These are phyloP conservation scores for Colostygia pectinataria DNA, from an alignment of 2,888 invertebrate genomes.

Conservation along the genomic window DNA sequence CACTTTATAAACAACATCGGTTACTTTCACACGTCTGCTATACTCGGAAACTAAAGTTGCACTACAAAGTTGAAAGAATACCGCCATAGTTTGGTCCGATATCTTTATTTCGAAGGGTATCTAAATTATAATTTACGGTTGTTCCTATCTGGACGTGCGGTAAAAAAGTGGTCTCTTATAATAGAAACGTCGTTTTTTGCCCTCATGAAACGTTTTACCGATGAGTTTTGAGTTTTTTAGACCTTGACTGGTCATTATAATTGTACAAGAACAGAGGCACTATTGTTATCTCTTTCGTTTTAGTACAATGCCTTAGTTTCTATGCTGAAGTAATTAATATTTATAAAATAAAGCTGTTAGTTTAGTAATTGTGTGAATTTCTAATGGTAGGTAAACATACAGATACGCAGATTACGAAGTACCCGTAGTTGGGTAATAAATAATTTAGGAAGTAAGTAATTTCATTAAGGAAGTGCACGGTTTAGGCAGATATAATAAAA, in stretches of 20 bases:
- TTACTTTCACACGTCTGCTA: conserved; percentile 53
- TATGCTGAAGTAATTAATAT: conserved; percentile 16
- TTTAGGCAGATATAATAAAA: no score
- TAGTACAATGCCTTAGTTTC: conserved; percentile 7
- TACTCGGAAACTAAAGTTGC: conserved; percentile 53
- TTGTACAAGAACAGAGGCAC: conserved; percentile 41
- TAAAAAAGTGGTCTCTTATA: conserved; percentile 72
- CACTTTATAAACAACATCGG: not conserved
- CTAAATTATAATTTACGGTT: conserved; percentile 82
- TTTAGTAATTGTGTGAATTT: conserved; percentile 17
- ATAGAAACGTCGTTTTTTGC: conserved; percentile 78
- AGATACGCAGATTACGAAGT: no score
- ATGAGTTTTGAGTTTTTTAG: conserved; percentile 60
- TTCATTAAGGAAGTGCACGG: not conserved
- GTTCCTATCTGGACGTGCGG: conserved; percentile 56
- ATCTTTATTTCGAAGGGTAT: conserved; percentile 76
- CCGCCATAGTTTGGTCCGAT: conserved; percentile 70
- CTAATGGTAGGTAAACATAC: not conserved
- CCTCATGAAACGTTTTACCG: conserved; percentile 67
- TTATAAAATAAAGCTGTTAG: conserved; percentile 12
- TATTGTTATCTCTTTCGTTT: conserved; percentile 63
- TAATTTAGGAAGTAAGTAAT: conserved; percentile 3
- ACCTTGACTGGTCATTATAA: conserved; percentile 47
- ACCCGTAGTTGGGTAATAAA: conserved; percentile 13
- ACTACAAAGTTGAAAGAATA: conserved; percentile 69